These are phyloP conservation scores for Saiga tatarica DNA, from an alignment of 2,113 vertebrate species.

Conservation along the genomic window DNA sequence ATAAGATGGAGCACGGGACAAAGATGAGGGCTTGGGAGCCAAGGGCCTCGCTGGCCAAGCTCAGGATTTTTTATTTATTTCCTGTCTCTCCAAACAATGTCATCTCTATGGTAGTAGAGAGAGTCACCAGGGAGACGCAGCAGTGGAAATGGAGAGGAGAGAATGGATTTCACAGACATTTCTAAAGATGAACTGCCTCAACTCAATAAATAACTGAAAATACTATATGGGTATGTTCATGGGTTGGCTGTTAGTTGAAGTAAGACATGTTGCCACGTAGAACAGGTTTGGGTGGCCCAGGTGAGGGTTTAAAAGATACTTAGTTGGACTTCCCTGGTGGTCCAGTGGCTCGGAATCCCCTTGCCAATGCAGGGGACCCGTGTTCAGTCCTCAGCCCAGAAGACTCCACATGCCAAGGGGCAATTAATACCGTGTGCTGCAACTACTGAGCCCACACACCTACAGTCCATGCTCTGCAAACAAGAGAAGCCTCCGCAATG, in stretches of 20 bases:
- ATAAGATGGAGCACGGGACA: not conserved
- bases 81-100: not conserved
- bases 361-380: accelerated
- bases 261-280: not conserved
- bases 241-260: not conserved
- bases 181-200: not conserved
- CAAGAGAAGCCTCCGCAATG: not conserved
- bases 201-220: not conserved
- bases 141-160: not conserved
- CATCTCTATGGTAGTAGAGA: not conserved
- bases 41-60: not conserved
- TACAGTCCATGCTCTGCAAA: not conserved
- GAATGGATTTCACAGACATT: not conserved
- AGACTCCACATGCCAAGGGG: not conserved
- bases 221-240: not conserved
- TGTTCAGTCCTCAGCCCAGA: not conserved
- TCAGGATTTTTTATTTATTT: not conserved
- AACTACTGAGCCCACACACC: not conserved
- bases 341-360: not conserved
- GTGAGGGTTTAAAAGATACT: not conserved
- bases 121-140: not conserved
- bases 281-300: not conserved
- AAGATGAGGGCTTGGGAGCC: not conserved
- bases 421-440: not conserved
- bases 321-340: not conserved